A percentile compares a stretch with the other conserved stretches of the same genome.
phyloP scores from a whole-genome alignment of 2,888 invertebrate species.

The Cephus rjabovi region DNA sequence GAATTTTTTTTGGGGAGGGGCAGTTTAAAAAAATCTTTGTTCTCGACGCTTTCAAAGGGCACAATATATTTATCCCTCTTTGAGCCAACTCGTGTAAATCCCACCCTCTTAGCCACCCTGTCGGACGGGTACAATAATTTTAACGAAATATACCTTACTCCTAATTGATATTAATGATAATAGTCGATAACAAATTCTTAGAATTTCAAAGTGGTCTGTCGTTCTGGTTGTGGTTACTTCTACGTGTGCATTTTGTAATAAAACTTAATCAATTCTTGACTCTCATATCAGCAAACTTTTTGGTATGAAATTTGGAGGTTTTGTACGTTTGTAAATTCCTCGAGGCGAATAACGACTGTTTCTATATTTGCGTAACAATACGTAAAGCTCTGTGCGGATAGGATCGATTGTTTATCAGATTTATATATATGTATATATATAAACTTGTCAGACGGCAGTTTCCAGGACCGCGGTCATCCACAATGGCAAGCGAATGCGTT shows the following conservation, averaged over 20 bases:
- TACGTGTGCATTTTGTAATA: constrained; percentile 38
- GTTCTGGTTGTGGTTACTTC: constrained; percentile 45
- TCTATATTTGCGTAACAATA: neutral
- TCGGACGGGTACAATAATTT: constrained; percentile 30
- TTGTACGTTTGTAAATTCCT: constrained; percentile 39
- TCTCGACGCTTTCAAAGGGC: neutral
- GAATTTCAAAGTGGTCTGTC: constrained; percentile 33
- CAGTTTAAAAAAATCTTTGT: neutral
- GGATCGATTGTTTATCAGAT: neutral
- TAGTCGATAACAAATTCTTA: constrained; percentile 38
- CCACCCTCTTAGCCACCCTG: constrained; percentile 18
- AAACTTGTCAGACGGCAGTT: too few relatives aligned
- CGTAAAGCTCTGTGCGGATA: neutral
- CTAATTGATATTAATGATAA: constrained; percentile 41
- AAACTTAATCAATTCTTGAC: constrained; percentile 34
- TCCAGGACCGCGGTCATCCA: too few relatives aligned
- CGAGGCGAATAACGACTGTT: constrained; percentile 8
- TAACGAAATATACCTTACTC: constrained; percentile 31
- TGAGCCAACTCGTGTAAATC: neutral
- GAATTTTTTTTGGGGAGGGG: too few relatives aligned
- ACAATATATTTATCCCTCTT: neutral
- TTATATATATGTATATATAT: neutral
- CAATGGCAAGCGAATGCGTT: too few relatives aligned
- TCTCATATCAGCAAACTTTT: constrained; percentile 29
- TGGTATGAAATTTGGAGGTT: constrained; percentile 26